These are phyloP conservation scores for Smittia sp. DNA, from an alignment of 2,888 invertebrate genomes.

Conservation along the genomic window DNA sequence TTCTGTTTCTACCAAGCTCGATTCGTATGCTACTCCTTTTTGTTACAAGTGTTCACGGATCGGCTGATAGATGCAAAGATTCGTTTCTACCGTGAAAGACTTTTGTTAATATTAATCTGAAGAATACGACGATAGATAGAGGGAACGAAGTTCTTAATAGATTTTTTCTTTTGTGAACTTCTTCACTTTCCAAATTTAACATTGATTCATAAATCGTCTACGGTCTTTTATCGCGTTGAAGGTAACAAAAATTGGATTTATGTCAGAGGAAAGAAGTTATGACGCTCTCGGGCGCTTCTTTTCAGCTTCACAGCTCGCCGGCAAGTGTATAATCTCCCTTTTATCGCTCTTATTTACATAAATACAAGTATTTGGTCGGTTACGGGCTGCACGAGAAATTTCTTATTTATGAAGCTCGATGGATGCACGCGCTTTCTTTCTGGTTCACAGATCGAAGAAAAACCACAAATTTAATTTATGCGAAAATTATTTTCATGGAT, in stretches of 20 bases:
- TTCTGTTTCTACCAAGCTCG: neutral
- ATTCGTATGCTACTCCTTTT: no score
- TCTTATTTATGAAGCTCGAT: no score
- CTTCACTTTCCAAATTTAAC: neutral
- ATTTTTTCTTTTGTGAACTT: conserved; percentile 22
- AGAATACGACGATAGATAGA: neutral
- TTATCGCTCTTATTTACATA: neutral
- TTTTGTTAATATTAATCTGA: no score
- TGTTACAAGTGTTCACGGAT: no score
- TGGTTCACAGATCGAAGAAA: no score
- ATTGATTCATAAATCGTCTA: neutral
- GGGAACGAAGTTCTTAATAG: conserved; percentile 24
- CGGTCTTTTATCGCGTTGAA: neutral
- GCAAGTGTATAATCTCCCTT: neutral
- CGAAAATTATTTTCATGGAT: neutral
- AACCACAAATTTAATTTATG: neutral
- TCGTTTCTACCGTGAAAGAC: no score
- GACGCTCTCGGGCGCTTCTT: neutral
- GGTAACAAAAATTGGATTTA: conserved; percentile 17
- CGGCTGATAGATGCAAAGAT: no score
- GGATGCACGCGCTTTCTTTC: no score
- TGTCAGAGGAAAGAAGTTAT: conserved; percentile 28
- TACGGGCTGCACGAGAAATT: neutral
- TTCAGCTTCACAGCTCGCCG: neutral
- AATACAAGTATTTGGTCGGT: neutral